Percentiles rank a stretch among this genome's conserved stretches.
These are phyloP conservation scores for Melanotaenia boesemani DNA, from an alignment of 2,797 vertebrate species.

Conservation along the genomic window DNA sequence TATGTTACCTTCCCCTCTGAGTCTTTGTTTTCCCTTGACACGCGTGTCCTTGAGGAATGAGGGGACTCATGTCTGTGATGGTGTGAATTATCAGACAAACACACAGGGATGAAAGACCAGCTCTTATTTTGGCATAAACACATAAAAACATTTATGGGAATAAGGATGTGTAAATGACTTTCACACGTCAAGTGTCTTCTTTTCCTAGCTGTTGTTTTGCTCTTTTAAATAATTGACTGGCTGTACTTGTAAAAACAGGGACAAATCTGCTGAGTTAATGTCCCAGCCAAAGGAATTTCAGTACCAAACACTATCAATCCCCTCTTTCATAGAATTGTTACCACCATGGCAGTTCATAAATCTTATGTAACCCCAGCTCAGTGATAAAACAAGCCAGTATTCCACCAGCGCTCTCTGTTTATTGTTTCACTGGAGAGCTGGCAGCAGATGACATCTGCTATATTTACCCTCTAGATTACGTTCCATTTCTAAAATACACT, in stretches of 20 bases:
- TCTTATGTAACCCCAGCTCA: conserved; percentile 72
- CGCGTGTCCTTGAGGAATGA: conserved; percentile 49
- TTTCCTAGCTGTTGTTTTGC: conserved; percentile 79
- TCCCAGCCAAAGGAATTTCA: conserved; percentile 76
- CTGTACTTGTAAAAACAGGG: conserved; percentile 74
- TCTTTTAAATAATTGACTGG: conserved; percentile 84
- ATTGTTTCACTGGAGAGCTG: conserved; percentile 66
- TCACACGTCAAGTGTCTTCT: conserved; percentile 58
- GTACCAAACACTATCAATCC: conserved; percentile 76
- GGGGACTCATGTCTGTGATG: conserved; percentile 36
- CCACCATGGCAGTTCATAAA: conserved; percentile 73
- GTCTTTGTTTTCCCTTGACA: conserved; percentile 58
- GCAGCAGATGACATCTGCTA: conserved; percentile 72
- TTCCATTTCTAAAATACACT: conserved; percentile 69
- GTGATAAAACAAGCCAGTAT: conserved; percentile 66
- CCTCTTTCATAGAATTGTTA: conserved; percentile 65
- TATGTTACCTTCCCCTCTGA: conserved; percentile 40
- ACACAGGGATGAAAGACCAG: conserved; percentile 67
- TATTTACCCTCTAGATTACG: conserved; percentile 74
- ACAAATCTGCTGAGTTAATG: conserved; percentile 81
- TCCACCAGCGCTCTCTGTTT: conserved; percentile 63
- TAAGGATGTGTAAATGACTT: conserved; percentile 80
- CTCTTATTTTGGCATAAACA: conserved; percentile 75
- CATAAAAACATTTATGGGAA: conserved; percentile 71
- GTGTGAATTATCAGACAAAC: conserved; percentile 69